Conservation (phyloP, 1,140 invertebrate species). For the Rhagoletis pomonella region DNA sequence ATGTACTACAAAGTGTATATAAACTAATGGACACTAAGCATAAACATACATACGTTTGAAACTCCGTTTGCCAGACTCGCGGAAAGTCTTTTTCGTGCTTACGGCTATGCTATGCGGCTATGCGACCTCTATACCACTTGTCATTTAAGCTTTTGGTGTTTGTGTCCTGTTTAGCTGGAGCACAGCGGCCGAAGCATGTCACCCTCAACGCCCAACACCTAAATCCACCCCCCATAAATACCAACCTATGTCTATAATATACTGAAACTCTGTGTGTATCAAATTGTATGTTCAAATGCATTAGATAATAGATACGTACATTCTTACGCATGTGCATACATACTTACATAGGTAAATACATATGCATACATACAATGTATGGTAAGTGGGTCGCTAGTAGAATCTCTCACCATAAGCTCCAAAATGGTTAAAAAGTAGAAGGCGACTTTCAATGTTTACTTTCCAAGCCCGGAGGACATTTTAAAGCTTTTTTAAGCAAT, state of each 20-base stretch:
- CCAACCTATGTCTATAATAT: not conserved
- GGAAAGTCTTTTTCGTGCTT: not conserved
- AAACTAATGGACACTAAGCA: not conserved
- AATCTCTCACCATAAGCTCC: no score
- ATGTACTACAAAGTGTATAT: not conserved
- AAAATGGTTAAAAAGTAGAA: no score
- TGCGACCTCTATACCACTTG: not conserved
- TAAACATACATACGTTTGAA: not conserved
- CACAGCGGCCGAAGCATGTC: not conserved
- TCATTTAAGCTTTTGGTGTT: not conserved
- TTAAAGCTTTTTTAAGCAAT: no score
- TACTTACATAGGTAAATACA: no score
- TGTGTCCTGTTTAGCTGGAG: not conserved
- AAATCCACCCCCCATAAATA: constrained; percentile 1
- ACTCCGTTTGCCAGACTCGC: not conserved
- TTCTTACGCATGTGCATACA: no score
- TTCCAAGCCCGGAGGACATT: no score
- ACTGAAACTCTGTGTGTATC: not conserved
- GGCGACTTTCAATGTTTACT: no score
- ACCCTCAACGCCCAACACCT: not conserved
- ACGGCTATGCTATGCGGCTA: not conserved
- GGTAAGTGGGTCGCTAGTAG: no score
- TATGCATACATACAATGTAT: no score
- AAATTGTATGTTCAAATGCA: not conserved
- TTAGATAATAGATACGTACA: no score